phyloP scores from a whole-genome alignment of 2,113 vertebrate genomes.

The Myrmecobius fasciatus region DNA sequence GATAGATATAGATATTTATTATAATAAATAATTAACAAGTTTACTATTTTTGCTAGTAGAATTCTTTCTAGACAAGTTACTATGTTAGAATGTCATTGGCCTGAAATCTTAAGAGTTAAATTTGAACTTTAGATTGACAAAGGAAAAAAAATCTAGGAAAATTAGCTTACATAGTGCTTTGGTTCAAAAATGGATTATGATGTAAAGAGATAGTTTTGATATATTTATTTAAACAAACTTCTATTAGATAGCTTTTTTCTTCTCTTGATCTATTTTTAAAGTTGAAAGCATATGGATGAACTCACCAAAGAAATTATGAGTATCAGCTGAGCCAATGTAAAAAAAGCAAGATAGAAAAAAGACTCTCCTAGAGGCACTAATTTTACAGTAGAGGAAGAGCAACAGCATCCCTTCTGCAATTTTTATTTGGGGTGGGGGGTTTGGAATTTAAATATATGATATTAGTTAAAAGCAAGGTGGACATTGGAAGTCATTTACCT shows the following conservation, averaged over 20 bases:
- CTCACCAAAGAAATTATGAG: neutral
- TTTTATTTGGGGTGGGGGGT: neutral
- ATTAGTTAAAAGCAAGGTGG: neutral
- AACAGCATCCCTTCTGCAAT: neutral
- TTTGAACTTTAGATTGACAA: neutral
- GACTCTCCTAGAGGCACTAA: neutral
- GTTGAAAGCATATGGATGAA: neutral
- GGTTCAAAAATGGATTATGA: slow-evolving; percentile 7
- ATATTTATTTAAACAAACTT: neutral
- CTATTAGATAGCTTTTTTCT: neutral
- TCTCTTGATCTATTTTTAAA: neutral
- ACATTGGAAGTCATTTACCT: slow-evolving; percentile 35
- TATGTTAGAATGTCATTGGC: neutral
- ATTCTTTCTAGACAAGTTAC: neutral
- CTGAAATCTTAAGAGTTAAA: neutral
- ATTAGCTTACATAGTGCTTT: neutral
- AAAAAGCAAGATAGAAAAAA: neutral
- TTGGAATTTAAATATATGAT: slow-evolving; percentile 46
- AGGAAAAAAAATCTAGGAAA: neutral
- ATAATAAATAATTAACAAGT: neutral
- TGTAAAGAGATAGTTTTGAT: neutral
- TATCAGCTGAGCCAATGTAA: neutral
- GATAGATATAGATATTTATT: too few species aligned
- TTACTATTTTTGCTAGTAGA: neutral
- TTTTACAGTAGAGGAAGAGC: slow-evolving; percentile 12